These are phyloP conservation scores for Drosophila murphyi DNA, from an alignment of 1,140 invertebrate genomes.

Conservation along the genomic window DNA sequence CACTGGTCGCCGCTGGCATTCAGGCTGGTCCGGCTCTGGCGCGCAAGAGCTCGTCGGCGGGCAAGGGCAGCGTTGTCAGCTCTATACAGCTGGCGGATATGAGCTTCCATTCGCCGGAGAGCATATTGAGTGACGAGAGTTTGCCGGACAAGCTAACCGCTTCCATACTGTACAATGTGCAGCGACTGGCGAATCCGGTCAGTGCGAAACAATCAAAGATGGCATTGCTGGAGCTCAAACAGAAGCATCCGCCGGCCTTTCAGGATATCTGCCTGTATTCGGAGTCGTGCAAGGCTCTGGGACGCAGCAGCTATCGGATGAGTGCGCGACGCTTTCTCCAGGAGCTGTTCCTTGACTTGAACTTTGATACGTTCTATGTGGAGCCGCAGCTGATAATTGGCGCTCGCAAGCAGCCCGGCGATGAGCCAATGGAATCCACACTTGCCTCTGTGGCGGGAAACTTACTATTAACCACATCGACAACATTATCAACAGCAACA, in stretches of 20 bases:
- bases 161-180: conserved; percentile 87
- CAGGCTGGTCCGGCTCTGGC: conserved; percentile 52
- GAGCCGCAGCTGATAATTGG: conserved; percentile 85
- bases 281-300: conserved; percentile 93
- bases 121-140: conserved; percentile 80
- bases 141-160: conserved; percentile 81
- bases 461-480: neutral
- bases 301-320: conserved; percentile 92
- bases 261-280: conserved; percentile 97
- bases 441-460: neutral
- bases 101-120: conserved; percentile 81
- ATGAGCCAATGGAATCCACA: conserved; percentile 36
- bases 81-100: conserved; percentile 65
- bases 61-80: conserved; percentile 2
- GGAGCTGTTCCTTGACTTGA: conserved; percentile 96
- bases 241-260: conserved; percentile 92
- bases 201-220: conserved; percentile 88
- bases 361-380: conserved; percentile 87
- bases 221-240: conserved; percentile 91
- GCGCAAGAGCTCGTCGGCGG: conserved; percentile 20
- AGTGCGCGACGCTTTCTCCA: conserved; percentile 94
- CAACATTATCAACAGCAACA: neutral
- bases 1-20: conserved; percentile 61
- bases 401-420: conserved; percentile 45
- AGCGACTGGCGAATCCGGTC: conserved; percentile 89